phyloP scores from a whole-genome alignment of 2,888 invertebrate genomes.

The Leistus spinibarbis region DNA sequence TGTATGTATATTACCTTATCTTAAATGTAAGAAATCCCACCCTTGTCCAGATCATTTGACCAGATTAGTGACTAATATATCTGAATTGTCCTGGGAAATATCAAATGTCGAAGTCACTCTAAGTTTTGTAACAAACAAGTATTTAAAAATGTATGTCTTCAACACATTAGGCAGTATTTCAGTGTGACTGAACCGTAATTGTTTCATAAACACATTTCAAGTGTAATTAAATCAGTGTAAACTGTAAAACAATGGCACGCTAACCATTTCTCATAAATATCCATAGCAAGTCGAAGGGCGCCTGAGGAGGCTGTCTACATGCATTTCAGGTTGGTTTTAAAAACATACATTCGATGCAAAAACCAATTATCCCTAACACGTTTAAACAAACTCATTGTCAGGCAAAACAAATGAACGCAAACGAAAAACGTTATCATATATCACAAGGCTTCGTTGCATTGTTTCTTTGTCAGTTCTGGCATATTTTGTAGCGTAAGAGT shows the following conservation, averaged over 20 bases:
- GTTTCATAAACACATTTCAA: background rate
- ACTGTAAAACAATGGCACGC: background rate
- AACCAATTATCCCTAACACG: slow-evolving; percentile 19
- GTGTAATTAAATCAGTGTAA: background rate
- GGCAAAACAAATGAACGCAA: slow-evolving; percentile 22
- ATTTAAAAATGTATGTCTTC: too few relatives aligned
- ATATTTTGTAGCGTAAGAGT: background rate
- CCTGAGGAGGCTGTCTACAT: background rate
- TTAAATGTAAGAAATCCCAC: too few relatives aligned
- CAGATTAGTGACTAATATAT: too few relatives aligned
- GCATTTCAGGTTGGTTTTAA: background rate
- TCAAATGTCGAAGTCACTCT: too few relatives aligned
- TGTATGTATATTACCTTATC: too few relatives aligned
- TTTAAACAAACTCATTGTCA: slow-evolving; percentile 22
- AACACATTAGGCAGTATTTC: background rate
- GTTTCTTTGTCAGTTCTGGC: background rate
- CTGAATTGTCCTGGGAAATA: too few relatives aligned
- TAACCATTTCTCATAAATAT: slow-evolving; percentile 1
- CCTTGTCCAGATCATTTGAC: too few relatives aligned
- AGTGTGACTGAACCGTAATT: background rate
- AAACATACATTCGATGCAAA: slow-evolving; percentile 4
- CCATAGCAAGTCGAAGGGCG: background rate
- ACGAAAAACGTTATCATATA: slow-evolving; percentile 8
- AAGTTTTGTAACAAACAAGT: too few relatives aligned
- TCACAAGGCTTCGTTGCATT: background rate